Conservation (phyloP, 2,113 vertebrate species). For the Perca fluviatilis region DNA sequence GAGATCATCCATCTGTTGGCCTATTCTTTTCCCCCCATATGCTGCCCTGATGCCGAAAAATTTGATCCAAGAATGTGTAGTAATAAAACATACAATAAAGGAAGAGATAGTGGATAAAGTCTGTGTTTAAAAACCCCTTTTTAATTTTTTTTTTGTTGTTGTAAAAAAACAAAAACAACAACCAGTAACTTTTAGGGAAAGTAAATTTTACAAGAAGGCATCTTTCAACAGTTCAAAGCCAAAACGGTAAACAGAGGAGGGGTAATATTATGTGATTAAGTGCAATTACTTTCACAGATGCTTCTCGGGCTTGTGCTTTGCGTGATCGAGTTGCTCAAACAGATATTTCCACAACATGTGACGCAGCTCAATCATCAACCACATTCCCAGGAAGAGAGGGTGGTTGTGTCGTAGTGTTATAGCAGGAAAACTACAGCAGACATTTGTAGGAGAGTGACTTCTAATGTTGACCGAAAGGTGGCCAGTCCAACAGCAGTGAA, state of each 20-base stretch:
- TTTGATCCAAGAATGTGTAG: constrained; percentile 2
- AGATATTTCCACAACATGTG: constrained; percentile 56
- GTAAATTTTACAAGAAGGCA: constrained; percentile 38
- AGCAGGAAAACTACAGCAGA: background rate
- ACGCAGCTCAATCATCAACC: constrained; percentile 31
- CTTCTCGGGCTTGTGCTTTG: constrained; percentile 42
- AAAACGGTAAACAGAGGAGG: constrained; percentile 53
- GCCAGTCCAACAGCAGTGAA: background rate
- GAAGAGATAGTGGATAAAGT: background rate
- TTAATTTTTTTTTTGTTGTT: constrained; percentile 8
- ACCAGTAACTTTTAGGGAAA: constrained; percentile 24
- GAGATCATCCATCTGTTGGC: constrained; percentile 65
- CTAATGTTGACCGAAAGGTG: constrained; percentile 16
- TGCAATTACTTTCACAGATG: constrained; percentile 58
- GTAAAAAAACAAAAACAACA: background rate
- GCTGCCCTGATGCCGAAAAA: constrained; percentile 15
- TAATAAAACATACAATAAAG: constrained; percentile 18
- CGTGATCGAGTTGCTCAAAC: constrained; percentile 50
- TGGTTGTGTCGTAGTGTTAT: background rate
- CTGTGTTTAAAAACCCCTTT: background rate
- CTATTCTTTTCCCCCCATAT: constrained; percentile 16
- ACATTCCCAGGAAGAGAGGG: constrained; percentile 27
- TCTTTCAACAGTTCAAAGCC: constrained; percentile 39
- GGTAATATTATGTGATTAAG: constrained; percentile 72
- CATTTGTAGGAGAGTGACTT: background rate